Evolutionary conservation across 2,888 invertebrate species (phyloP).

Genomic region (Malacosoma neustria): DNA sequence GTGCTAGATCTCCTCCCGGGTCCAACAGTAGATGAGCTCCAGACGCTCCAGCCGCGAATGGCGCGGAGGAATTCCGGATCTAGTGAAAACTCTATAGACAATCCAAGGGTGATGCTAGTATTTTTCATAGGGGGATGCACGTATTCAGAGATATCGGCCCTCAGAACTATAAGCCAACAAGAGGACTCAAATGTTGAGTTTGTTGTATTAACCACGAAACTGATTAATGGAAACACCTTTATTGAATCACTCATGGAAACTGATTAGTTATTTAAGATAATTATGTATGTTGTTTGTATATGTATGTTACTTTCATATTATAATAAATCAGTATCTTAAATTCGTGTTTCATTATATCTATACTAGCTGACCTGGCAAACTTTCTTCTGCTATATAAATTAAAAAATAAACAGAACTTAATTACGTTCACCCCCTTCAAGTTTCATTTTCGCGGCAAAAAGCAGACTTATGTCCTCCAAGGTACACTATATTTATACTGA

Average conservation of each 20-base stretch:
- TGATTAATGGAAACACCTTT: conserved; percentile 92
- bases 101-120: conserved; percentile 86
- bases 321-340: no score
- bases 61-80: conserved; percentile 73
- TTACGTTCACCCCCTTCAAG: no score
- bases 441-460: no score
- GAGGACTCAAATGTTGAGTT: conserved; percentile 92
- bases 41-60: conserved; percentile 73
- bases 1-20: conserved; percentile 89
- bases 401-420: no score
- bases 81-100: conserved; percentile 76
- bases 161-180: conserved; percentile 83
- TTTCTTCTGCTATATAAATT: no score
- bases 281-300: neutral
- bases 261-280: conserved; percentile 14
- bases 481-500: no score
- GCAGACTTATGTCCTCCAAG: no score
- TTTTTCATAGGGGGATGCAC: conserved; percentile 99
- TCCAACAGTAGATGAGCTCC: conserved; percentile 80
- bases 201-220: conserved; percentile 91
- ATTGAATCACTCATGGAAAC: conserved; percentile 82
- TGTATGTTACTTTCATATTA: no score
- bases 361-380: no score
- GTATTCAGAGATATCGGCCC: conserved; percentile 90
- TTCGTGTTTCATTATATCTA: no score